These are phyloP conservation scores for Raja brachyura DNA, from an alignment of 2,113 vertebrate genomes.

Conservation along the genomic window DNA sequence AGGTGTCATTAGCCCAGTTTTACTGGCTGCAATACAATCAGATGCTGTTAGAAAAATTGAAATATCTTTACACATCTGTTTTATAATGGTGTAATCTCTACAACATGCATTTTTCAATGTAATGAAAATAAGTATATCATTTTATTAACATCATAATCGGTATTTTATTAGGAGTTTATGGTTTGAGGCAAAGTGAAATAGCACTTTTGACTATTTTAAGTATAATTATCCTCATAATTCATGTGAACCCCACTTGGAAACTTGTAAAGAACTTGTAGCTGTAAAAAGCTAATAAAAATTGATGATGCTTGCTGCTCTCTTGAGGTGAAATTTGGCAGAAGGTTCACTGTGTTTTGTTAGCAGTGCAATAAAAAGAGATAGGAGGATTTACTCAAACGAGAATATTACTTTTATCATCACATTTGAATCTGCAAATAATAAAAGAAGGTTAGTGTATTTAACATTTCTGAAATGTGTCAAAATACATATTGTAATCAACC, in stretches of 20 bases:
- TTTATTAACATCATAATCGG: neutral
- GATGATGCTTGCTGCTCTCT: conserved; percentile 13
- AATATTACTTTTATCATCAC: neutral
- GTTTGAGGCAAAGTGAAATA: neutral
- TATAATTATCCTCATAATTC: conserved; percentile 18
- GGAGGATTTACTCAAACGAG: neutral
- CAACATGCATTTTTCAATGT: neutral
- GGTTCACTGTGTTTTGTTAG: neutral
- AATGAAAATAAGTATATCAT: neutral
- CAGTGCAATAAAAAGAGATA: neutral
- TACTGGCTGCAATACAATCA: neutral
- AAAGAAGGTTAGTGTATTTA: neutral
- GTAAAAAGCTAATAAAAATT: conserved; percentile 13
- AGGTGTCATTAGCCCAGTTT: neutral
- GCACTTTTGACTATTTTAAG: neutral
- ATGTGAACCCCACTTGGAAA: neutral
- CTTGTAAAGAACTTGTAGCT: neutral
- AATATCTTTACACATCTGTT: neutral
- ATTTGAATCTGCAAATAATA: neutral
- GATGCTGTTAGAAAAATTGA: neutral
- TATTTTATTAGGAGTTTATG: neutral
- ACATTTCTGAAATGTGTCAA: neutral
- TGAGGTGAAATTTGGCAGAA: neutral
- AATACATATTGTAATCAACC: neutral
- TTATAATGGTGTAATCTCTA: neutral